Percentiles rank a stretch among this genome's conserved stretches.
Conservation (phyloP, 1,140 invertebrate genomes). For the Bradysia coprophila region DNA sequence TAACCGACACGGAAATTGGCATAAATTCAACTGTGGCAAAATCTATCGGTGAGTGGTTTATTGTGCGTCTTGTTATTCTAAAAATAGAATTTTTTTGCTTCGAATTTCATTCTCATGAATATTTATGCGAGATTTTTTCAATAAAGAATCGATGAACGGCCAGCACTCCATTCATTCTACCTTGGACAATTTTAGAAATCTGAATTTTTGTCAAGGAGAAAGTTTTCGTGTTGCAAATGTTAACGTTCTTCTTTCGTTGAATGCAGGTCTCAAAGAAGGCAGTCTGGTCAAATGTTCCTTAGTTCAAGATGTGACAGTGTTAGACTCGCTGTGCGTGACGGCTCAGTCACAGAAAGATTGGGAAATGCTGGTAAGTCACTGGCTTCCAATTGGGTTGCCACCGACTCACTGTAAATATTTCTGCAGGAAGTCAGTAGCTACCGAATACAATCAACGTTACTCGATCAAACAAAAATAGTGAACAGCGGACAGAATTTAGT, state of each 20-base stretch:
- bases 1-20: slow-evolving; percentile 23
- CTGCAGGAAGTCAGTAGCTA: slow-evolving; percentile 26
- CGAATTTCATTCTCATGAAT: too few species aligned
- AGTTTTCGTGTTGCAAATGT: too few species aligned
- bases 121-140: too few species aligned
- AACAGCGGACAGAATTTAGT: slow-evolving; percentile 25
- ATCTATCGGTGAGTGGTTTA: slow-evolving; percentile 19
- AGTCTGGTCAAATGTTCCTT: slow-evolving; percentile 20
- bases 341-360: slow-evolving; percentile 22
- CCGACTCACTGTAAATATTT: background rate
- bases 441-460: slow-evolving; percentile 25
- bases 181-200: too few species aligned
- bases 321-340: slow-evolving; percentile 18
- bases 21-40: slow-evolving; percentile 24
- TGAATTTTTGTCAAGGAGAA: too few species aligned
- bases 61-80: too few species aligned
- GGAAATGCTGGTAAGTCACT: slow-evolving; percentile 19
- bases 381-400: background rate
- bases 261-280: slow-evolving; percentile 21
- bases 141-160: too few species aligned
- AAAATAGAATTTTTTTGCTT: too few species aligned
- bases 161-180: too few species aligned
- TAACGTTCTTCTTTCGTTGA: too few species aligned
- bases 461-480: slow-evolving; percentile 28
- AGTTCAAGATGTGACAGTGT: slow-evolving; percentile 17